These are phyloP conservation scores for Mylabris sibirica DNA, from an alignment of 2,888 invertebrate genomes.

Conservation along the genomic window DNA sequence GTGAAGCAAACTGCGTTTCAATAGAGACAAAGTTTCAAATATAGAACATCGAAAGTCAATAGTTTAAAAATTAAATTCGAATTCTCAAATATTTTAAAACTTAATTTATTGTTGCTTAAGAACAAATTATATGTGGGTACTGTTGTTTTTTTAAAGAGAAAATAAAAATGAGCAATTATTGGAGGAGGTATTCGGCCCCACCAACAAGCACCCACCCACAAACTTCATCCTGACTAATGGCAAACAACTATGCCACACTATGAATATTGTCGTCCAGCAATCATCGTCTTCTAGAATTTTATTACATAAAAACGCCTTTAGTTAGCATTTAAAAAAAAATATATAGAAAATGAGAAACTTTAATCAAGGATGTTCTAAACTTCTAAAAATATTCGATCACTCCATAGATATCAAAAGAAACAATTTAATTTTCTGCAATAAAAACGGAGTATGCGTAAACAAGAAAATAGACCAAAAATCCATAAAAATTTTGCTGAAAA, in stretches of 20 bases:
- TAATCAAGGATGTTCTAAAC: background rate
- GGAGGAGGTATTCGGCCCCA: conserved; percentile 32
- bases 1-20: background rate
- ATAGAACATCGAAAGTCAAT: no score
- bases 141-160: no score
- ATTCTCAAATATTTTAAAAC: no score
- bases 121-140: no score
- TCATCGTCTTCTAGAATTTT: background rate
- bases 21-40: background rate
- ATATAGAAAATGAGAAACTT: background rate
- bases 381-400: background rate
- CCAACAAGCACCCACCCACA: conserved; percentile 32
- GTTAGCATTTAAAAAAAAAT: background rate
- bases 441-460: background rate
- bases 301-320: background rate
- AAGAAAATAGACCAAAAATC: background rate
- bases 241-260: conserved; percentile 30
- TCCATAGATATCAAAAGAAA: background rate
- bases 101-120: no score
- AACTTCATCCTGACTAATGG: conserved; percentile 25
- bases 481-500: background rate
- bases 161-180: background rate
- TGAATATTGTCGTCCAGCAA: conserved; percentile 5
- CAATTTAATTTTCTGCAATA: background rate
- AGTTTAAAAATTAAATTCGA: no score